A percentile compares a stretch with the other conserved stretches of the same genome.
These are phyloP conservation scores for Delphinapterus leucas DNA, from an alignment of 2,113 vertebrate genomes.

Conservation along the genomic window DNA sequence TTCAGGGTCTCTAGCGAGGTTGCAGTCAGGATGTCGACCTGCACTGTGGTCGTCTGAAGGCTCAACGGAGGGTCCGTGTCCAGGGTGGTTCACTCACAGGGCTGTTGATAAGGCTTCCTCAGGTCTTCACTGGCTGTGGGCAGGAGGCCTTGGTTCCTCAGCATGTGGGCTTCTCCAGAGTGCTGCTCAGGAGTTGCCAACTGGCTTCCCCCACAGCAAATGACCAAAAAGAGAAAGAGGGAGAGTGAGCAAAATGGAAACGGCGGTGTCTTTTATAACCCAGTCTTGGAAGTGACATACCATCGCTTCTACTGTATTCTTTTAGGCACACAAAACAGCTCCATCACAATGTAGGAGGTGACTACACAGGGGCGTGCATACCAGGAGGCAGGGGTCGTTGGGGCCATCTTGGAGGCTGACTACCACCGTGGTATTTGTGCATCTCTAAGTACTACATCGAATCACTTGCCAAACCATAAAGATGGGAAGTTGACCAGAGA, in stretches of 20 bases:
- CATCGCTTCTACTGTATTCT: not conserved
- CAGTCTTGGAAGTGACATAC: not conserved
- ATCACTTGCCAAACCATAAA: not conserved
- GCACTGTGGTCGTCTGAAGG: not conserved
- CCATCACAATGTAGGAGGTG: rapidly evolving
- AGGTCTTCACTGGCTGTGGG: not conserved
- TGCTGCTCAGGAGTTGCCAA: not conserved
- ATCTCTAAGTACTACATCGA: not conserved
- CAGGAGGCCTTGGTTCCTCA: not conserved
- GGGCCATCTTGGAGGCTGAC: not conserved
- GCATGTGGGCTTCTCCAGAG: not conserved
- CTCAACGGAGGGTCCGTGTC: not conserved
- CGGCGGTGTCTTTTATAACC: not conserved
- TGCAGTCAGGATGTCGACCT: not conserved
- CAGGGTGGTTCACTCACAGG: too few relatives aligned
- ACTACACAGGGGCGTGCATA: too few relatives aligned
- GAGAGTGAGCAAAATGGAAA: not conserved
- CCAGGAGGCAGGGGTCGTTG: not conserved
- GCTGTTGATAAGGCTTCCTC: not conserved
- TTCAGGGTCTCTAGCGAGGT: not conserved
- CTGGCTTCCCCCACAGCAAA: not conserved
- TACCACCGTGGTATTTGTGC: not conserved
- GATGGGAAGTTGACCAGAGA: not conserved
- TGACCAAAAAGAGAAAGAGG: not conserved
- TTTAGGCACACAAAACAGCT: not conserved